Percentiles rank a stretch among this genome's conserved stretches.
Conservation (phyloP, 1,140 invertebrate genomes). For the Zaprionus taronus region DNA sequence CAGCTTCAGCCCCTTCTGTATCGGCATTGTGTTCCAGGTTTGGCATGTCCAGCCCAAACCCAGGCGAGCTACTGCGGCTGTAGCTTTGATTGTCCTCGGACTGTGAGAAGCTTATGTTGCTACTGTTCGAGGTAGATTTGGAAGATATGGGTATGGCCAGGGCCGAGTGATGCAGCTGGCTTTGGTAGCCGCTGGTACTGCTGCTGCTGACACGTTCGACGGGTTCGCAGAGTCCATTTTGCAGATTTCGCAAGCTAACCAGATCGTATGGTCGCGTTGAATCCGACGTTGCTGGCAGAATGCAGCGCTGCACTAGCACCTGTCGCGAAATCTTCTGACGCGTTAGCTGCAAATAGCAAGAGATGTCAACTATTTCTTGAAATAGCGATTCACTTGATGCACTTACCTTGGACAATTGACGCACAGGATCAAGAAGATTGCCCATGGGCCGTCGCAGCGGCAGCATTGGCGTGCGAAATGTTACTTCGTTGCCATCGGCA, state of each 20-base stretch:
- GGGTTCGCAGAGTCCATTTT: constrained; percentile 66
- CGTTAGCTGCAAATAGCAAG: constrained; percentile 47
- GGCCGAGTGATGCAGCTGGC: neutral
- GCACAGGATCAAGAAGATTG: constrained; percentile 70
- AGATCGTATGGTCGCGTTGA: constrained; percentile 58
- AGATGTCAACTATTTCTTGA: neutral
- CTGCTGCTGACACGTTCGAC: constrained; percentile 41
- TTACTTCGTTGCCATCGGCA: constrained; percentile 20
- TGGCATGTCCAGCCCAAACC: constrained; percentile 51
- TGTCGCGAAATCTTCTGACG: constrained; percentile 74
- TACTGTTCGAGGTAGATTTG: constrained; percentile 17
- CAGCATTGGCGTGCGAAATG: constrained; percentile 77
- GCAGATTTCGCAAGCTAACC: constrained; percentile 59
- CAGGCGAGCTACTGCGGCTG: neutral
- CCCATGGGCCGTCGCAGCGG: constrained; percentile 68
- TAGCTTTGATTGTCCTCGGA: constrained; percentile 5
- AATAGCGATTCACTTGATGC: neutral
- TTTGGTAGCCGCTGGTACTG: neutral
- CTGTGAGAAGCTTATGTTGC: neutral
- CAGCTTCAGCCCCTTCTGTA: neutral
- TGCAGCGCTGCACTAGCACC: constrained; percentile 73
- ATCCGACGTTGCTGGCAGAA: constrained; percentile 54
- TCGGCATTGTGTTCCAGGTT: constrained; percentile 37
- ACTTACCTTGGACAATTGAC: constrained; percentile 63
- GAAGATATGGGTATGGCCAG: constrained; percentile 13